Percentiles rank a stretch among this genome's conserved stretches.
Conservation (phyloP, 2,888 invertebrate genomes). For the Cantharis rufa region DNA sequence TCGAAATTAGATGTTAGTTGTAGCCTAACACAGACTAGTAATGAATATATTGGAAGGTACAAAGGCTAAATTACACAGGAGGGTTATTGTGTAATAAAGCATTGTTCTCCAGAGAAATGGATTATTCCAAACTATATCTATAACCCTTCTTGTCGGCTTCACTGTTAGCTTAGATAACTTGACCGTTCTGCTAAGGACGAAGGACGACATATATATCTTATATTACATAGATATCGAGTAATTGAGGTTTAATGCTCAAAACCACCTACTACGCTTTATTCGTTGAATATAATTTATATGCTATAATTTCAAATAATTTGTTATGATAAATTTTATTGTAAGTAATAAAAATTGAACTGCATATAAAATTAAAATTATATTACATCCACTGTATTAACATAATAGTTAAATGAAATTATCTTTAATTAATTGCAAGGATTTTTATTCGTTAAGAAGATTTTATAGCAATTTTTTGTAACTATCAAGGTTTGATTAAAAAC, state of each 20-base stretch:
- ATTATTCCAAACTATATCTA: conserved; percentile 49
- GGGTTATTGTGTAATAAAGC: conserved; percentile 57
- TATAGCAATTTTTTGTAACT: no score
- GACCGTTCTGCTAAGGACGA: conserved; percentile 27
- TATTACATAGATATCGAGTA: conserved; percentile 17
- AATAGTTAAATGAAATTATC: background rate
- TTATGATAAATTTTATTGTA: background rate
- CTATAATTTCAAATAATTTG: background rate
- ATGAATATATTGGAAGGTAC: conserved; percentile 54
- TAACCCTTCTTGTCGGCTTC: conserved; percentile 47
- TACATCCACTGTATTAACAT: background rate
- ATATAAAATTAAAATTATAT: background rate
- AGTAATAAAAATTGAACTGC: background rate
- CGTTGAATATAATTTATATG: background rate
- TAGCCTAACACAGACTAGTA: conserved; percentile 48
- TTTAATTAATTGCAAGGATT: background rate
- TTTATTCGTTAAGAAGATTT: no score
- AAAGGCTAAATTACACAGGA: conserved; percentile 56
- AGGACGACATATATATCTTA: conserved; percentile 27
- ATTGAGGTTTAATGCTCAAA: background rate
- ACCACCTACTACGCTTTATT: background rate
- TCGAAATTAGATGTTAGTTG: conserved; percentile 37
- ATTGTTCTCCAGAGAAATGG: conserved; percentile 56
- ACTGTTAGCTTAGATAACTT: conserved; percentile 41
- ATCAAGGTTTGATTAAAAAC: no score